These are phyloP conservation scores for Calvadosia cruxmelitensis DNA, from an alignment of 30 jellyfish, hydroid and myxozoan species.

Conservation along the genomic window DNA sequence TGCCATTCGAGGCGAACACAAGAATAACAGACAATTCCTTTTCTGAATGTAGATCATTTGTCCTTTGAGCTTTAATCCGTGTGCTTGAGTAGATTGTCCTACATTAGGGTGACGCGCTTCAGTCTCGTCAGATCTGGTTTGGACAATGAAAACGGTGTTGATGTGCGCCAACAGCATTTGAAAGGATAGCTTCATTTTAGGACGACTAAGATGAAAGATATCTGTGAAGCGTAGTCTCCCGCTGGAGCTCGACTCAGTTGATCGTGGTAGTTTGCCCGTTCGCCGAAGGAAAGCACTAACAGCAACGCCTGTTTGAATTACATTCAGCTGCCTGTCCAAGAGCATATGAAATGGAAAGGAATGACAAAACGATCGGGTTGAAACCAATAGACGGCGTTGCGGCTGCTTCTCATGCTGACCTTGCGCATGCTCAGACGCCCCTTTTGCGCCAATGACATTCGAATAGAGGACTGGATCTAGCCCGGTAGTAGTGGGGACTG, in stretches of 20 bases:
- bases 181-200: slow-evolving; percentile 54
- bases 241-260: not conserved
- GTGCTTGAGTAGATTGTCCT: slow-evolving; percentile 7
- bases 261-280: not conserved
- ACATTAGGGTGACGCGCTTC: not conserved
- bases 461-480: not conserved
- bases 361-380: slow-evolving; percentile 40
- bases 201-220: slow-evolving; percentile 43
- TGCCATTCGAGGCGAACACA: slow-evolving; percentile 73
- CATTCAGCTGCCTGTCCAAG: slow-evolving; percentile 40
- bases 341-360: slow-evolving; percentile 71
- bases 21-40: slow-evolving; percentile 38
- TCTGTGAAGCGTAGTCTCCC: slow-evolving; percentile 28
- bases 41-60: slow-evolving; percentile 56
- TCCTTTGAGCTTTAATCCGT: slow-evolving; percentile 63
- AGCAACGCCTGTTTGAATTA: slow-evolving; percentile 42
- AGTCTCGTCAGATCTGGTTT: slow-evolving; percentile 12
- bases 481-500: not conserved
- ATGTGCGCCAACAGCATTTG: slow-evolving; percentile 49
- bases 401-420: too few species aligned
- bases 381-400: not conserved
- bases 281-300: slow-evolving; percentile 20
- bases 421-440: too few species aligned
- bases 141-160: slow-evolving; percentile 64
- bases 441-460: too few species aligned